Percentiles rank a stretch among this genome's conserved stretches.
phyloP scores from a whole-genome alignment of 30 jellyfish, hydroid and myxozoan genomes.

The Turritopsis rubra region DNA sequence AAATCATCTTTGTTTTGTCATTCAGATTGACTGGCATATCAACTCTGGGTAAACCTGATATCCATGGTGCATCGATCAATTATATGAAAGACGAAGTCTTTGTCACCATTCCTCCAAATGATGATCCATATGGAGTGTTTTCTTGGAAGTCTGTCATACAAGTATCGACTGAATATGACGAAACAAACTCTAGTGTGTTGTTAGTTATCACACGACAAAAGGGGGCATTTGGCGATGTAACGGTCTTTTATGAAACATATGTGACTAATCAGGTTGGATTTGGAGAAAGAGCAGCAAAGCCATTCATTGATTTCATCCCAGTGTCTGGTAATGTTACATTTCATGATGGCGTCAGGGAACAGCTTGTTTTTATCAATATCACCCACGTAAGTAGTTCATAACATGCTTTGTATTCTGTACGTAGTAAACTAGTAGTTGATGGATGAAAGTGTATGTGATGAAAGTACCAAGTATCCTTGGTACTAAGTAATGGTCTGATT shows the following conservation, averaged over 20 bases:
- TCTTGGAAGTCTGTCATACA: slow-evolving; percentile 62
- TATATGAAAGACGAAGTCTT: slow-evolving; percentile 40
- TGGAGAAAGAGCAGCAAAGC: slow-evolving; percentile 61
- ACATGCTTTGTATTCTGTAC: too few relatives aligned
- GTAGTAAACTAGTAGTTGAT: too few relatives aligned
- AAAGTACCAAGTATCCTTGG: too few relatives aligned
- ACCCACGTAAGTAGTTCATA: slow-evolving; percentile 63
- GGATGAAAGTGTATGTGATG: too few relatives aligned
- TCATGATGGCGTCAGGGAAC: slow-evolving; percentile 49
- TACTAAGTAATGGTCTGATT: too few relatives aligned
- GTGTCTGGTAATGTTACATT: slow-evolving; percentile 43
- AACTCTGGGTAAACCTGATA: slow-evolving; percentile 36
- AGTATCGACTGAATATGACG: slow-evolving; percentile 59
- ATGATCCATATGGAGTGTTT: slow-evolving; percentile 70
- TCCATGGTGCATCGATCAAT: slow-evolving; percentile 66
- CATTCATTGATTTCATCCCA: slow-evolving; percentile 66
- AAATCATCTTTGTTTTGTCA: background rate
- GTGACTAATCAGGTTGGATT: slow-evolving; percentile 42
- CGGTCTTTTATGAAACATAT: slow-evolving; percentile 57
- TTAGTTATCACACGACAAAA: slow-evolving; percentile 50
- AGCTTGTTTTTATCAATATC: slow-evolving; percentile 51
- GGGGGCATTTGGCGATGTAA: slow-evolving; percentile 66
- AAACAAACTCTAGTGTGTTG: slow-evolving; percentile 65
- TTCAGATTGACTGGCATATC: slow-evolving; percentile 54
- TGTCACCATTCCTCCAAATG: slow-evolving; percentile 62